Conservation (phyloP, 2,797 vertebrate species). For the Natrix natrix region DNA sequence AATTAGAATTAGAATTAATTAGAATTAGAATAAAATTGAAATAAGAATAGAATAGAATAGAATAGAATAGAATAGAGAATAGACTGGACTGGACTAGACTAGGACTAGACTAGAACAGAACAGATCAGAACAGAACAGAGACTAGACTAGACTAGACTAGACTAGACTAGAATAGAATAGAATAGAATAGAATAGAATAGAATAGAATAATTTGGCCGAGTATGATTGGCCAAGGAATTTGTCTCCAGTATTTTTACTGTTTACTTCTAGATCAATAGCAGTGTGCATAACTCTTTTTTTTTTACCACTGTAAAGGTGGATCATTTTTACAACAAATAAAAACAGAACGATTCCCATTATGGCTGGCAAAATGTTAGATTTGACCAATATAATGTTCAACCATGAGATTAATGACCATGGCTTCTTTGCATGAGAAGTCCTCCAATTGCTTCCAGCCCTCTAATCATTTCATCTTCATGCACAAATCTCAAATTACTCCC, state of each 20-base stretch:
- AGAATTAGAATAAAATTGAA: too few species aligned
- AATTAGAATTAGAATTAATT: too few species aligned
- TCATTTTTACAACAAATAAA: background rate
- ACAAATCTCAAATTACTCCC: background rate
- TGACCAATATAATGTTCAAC: background rate
- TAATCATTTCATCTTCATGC: background rate
- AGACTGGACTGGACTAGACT: too few species aligned
- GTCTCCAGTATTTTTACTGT: background rate
- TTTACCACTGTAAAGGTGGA: background rate
- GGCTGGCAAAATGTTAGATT: background rate
- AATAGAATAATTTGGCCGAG: too few species aligned
- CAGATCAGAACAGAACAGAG: too few species aligned
- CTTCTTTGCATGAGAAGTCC: background rate
- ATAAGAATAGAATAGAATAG: too few species aligned
- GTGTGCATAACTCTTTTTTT: slow-evolving; percentile 4
- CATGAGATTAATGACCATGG: background rate
- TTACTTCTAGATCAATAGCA: background rate
- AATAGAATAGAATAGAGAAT: too few species aligned
- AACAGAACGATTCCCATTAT: background rate
- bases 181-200: too few species aligned
- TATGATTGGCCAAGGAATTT: background rate
- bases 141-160: too few species aligned
- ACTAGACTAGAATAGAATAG: too few species aligned
- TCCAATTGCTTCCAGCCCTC: background rate
- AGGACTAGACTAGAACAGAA: too few species aligned